Percentiles rank a stretch among this genome's conserved stretches.
phyloP scores from a whole-genome alignment of 30 jellyfish, hydroid and myxozoan genomes.

The Cassiopea andromeda region DNA sequence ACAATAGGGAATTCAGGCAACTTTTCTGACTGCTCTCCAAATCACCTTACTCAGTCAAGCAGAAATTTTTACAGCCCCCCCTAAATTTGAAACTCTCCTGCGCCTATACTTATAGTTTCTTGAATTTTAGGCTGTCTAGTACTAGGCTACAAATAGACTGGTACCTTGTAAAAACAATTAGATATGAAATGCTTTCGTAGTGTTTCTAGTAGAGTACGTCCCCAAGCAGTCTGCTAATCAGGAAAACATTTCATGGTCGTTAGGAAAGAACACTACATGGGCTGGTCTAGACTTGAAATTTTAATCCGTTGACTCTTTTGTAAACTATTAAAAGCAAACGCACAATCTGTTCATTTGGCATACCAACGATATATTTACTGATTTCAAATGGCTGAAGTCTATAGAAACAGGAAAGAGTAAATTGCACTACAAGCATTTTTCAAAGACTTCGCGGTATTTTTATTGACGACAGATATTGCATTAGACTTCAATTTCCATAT shows the following conservation, averaged over 20 bases:
- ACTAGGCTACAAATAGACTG: too few relatives aligned
- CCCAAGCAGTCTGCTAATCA: neutral
- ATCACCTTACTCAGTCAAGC: too few relatives aligned
- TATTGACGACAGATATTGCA: slow-evolving; percentile 5
- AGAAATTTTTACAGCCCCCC: too few relatives aligned
- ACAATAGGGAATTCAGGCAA: too few relatives aligned
- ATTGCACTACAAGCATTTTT: neutral
- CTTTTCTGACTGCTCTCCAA: too few relatives aligned
- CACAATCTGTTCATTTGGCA: neutral
- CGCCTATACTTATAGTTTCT: too few relatives aligned
- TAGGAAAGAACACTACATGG: neutral
- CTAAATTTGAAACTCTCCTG: too few relatives aligned
- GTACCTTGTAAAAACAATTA: too few relatives aligned
- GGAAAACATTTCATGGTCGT: neutral
- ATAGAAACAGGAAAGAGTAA: neutral
- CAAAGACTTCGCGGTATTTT: slow-evolving; percentile 12
- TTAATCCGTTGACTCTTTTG: neutral
- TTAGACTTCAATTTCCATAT: too few relatives aligned
- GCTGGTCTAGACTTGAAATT: neutral
- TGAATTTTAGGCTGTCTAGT: too few relatives aligned
- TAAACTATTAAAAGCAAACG: neutral
- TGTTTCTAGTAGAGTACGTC: neutral
- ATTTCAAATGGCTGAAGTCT: neutral
- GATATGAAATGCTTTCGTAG: neutral
- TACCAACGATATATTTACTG: neutral